Conservation (phyloP, 2,797 vertebrate species). For the Rhinichthys osculus region DNA sequence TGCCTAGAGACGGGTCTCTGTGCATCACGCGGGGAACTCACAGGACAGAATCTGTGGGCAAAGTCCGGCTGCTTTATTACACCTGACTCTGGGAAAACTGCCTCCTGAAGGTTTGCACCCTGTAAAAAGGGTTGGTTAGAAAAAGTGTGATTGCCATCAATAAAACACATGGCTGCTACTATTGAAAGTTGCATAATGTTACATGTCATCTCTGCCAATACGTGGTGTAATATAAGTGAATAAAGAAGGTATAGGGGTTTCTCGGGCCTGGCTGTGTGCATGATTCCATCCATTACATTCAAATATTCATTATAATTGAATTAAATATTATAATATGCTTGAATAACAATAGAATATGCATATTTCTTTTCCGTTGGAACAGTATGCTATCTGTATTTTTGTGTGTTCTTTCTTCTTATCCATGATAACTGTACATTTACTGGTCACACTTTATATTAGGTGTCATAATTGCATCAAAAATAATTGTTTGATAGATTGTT, state of each 20-base stretch:
- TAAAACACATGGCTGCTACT: constrained; percentile 33
- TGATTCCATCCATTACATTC: not conserved
- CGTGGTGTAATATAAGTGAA: not conserved
- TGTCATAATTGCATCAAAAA: not conserved
- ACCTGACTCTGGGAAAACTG: constrained; percentile 51
- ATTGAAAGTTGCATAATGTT: constrained; percentile 23
- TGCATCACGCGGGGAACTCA: constrained; percentile 72
- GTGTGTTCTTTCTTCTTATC: not conserved
- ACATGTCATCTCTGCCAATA: not conserved
- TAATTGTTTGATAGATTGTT: not conserved
- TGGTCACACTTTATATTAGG: not conserved
- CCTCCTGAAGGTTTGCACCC: constrained; percentile 33
- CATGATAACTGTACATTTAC: not conserved
- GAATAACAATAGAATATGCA: not conserved
- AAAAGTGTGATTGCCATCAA: constrained; percentile 16
- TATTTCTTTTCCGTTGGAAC: not conserved
- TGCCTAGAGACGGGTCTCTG: constrained; percentile 48
- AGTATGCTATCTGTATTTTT: not conserved
- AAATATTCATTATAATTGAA: not conserved
- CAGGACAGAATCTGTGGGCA: constrained; percentile 63
- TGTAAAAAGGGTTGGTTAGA: constrained; percentile 26
- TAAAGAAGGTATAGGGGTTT: not conserved
- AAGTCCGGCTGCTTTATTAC: constrained; percentile 76
- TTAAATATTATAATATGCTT: not conserved
- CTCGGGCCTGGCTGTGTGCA: not conserved